Evolutionary conservation across 2,113 vertebrate genomes (phyloP).

Genomic region (Microcebus tavaratra): DNA sequence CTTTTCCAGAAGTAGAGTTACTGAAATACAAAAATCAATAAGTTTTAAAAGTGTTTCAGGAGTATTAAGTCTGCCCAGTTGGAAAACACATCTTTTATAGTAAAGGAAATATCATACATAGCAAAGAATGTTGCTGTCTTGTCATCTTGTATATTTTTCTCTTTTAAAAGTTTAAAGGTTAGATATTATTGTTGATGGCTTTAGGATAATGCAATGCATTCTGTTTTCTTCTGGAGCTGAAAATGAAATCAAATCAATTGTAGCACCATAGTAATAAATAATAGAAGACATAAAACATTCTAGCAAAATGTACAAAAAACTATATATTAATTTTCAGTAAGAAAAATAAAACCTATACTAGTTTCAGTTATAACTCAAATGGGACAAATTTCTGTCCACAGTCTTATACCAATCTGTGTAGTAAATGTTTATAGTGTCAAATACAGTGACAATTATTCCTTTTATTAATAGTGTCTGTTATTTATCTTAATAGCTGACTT

Average conservation of each 20-base stretch:
- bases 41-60: background rate
- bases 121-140: slow-evolving; percentile 19
- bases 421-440: background rate
- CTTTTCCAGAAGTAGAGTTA: background rate
- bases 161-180: slow-evolving; percentile 49
- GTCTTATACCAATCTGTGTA: background rate
- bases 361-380: background rate
- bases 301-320: background rate
- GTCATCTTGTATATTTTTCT: background rate
- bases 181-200: slow-evolving; percentile 11
- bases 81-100: slow-evolving; percentile 34
- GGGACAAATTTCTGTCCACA: background rate
- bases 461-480: background rate
- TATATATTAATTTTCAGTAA: background rate
- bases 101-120: background rate
- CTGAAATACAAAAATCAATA: background rate
- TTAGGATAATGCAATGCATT: background rate
- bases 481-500: background rate
- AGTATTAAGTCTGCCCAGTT: background rate
- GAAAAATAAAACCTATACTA: background rate
- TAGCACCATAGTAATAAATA: background rate
- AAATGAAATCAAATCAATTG: slow-evolving; percentile 11
- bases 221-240: background rate
- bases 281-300: background rate
- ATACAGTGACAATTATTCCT: background rate